A percentile compares a stretch with the other conserved stretches of the same genome.
Conservation (phyloP, 2,797 vertebrate species). For the Chrysolophus pictus region DNA sequence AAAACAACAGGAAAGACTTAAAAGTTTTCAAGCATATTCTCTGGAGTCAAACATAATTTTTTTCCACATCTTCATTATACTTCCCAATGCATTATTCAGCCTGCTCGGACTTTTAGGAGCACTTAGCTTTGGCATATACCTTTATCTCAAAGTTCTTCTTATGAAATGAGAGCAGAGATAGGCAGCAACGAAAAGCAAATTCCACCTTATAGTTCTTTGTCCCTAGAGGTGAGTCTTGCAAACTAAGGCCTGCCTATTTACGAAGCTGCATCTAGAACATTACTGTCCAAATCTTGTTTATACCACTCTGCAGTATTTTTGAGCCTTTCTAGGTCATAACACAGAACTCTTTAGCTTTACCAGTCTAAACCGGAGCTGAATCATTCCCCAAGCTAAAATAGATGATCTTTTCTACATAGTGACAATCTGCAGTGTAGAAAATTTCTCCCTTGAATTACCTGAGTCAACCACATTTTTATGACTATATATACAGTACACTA, state of each 20-base stretch:
- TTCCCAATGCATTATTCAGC: constrained; percentile 1
- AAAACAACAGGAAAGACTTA: background rate
- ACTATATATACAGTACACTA: background rate
- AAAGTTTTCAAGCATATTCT: background rate
- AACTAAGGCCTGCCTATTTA: background rate
- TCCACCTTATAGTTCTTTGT: background rate
- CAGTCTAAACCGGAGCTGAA: background rate
- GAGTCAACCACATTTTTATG: background rate
- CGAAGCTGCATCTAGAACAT: fast-evolving
- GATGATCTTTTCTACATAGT: background rate
- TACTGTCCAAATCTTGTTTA: background rate
- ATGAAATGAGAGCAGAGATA: background rate
- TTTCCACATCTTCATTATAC: background rate
- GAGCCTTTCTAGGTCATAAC: background rate
- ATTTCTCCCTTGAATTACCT: background rate
- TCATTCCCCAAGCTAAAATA: background rate
- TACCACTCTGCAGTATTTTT: background rate
- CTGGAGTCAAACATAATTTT: background rate
- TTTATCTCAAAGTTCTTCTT: background rate
- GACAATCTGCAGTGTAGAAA: background rate
- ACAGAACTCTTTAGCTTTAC: background rate
- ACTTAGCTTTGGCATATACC: background rate
- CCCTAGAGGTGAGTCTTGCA: background rate
- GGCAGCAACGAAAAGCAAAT: background rate
- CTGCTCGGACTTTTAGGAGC: background rate